Conservation (phyloP, 2,797 vertebrate species). For the Crocodylus rhombifer region DNA sequence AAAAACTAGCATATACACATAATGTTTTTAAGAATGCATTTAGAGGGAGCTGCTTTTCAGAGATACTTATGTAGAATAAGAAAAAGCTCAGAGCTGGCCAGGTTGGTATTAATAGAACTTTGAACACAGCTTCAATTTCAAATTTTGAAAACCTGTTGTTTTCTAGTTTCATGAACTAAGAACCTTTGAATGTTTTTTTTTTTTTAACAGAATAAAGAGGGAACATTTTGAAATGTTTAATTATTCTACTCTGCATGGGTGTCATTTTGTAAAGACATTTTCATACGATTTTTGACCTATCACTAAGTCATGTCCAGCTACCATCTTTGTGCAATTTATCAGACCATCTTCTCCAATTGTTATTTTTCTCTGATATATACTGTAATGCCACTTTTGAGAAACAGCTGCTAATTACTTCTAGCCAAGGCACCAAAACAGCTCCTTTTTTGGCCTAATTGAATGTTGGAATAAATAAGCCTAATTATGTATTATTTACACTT, state of each 20-base stretch:
- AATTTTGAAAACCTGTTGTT: neutral
- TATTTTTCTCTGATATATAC: conserved; percentile 13
- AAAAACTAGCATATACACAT: neutral
- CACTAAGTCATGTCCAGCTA: neutral
- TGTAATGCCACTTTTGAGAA: neutral
- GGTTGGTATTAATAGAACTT: neutral
- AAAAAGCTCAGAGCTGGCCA: neutral
- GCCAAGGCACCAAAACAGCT: conserved; percentile 15
- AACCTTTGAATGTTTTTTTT: neutral
- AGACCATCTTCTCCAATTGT: neutral
- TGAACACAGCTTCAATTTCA: neutral
- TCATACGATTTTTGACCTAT: fast-evolving
- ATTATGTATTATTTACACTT: neutral
- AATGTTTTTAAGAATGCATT: neutral
- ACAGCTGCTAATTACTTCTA: neutral
- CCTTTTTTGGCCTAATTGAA: neutral
- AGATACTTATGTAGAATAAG: neutral
- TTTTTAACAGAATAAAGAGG: neutral
- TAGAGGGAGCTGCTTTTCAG: neutral
- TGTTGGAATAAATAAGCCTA: neutral
- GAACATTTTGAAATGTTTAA: neutral
- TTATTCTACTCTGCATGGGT: neutral
- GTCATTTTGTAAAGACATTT: neutral
- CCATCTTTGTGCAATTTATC: neutral
- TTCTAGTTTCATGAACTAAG: neutral